A percentile compares a stretch with the other conserved stretches of the same genome.
These are phyloP conservation scores for Dorcus parallelipipedus DNA, from an alignment of 2,888 invertebrate species.

Conservation along the genomic window DNA sequence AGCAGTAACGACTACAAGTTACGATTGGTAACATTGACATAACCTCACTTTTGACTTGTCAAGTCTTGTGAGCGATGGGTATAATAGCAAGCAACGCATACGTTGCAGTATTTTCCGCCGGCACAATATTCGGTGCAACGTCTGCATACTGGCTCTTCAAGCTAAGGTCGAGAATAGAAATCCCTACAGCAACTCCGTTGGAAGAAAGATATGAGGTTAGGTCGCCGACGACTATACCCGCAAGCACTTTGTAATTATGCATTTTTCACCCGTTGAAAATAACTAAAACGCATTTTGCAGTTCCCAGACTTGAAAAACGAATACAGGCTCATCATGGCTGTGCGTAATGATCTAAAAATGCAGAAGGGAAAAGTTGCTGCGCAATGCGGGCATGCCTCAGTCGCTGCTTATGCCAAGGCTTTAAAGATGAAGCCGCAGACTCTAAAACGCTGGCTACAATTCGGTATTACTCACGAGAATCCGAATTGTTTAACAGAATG, in stretches of 20 bases:
- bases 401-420: slow-evolving; percentile 77
- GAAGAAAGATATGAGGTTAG: slow-evolving; percentile 43
- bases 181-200: slow-evolving; percentile 23
- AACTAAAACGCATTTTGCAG: slow-evolving; percentile 30
- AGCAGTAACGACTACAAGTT: too few relatives aligned
- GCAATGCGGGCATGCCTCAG: slow-evolving; percentile 93
- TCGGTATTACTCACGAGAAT: slow-evolving; percentile 22
- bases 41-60: too few relatives aligned
- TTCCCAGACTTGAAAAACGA: slow-evolving; percentile 50
- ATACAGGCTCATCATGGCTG: slow-evolving; percentile 80
- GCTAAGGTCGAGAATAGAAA: slow-evolving; percentile 18
- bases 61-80: slow-evolving; percentile 30
- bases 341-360: slow-evolving; percentile 90
- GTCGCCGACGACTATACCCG: background rate
- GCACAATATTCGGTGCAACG: slow-evolving; percentile 39
- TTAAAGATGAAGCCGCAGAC: slow-evolving; percentile 59
- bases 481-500: background rate
- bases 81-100: slow-evolving; percentile 34
- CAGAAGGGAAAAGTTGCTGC: slow-evolving; percentile 93
- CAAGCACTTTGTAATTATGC: background rate
- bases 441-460: slow-evolving; percentile 55
- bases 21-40: too few relatives aligned
- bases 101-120: slow-evolving; percentile 38
- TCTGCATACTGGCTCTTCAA: slow-evolving; percentile 36
- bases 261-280: background rate